Percentiles rank a stretch among this genome's conserved stretches.
These are phyloP conservation scores for Aratinga solstitialis DNA, from an alignment of 2,797 vertebrate species.

Conservation along the genomic window DNA sequence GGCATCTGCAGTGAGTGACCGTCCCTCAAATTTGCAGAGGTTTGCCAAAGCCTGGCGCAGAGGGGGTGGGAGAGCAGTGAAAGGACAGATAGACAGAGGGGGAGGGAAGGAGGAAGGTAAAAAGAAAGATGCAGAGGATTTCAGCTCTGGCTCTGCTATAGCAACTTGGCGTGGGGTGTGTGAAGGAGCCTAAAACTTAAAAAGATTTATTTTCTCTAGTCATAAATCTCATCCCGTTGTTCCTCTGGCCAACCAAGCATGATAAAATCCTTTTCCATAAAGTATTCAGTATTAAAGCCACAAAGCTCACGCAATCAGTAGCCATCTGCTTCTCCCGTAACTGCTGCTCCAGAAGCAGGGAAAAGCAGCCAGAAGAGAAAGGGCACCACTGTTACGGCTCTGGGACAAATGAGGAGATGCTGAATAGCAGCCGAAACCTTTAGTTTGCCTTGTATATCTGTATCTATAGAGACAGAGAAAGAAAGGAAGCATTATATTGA, in stretches of 20 bases:
- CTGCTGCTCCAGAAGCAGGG: conserved; percentile 79
- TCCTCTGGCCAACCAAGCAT: conserved; percentile 84
- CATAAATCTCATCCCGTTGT: conserved; percentile 82
- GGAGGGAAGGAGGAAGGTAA: neutral
- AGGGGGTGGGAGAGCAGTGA: conserved; percentile 32
- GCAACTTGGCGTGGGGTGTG: conserved; percentile 53
- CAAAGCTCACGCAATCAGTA: conserved; percentile 87
- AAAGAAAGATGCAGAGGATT: conserved; percentile 27
- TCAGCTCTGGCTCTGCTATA: neutral
- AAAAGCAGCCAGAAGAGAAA: conserved; percentile 78
- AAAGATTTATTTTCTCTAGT: conserved; percentile 82
- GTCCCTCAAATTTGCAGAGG: neutral
- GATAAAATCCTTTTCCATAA: conserved; percentile 87
- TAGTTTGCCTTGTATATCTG: conserved; percentile 79
- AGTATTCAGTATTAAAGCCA: conserved; percentile 85
- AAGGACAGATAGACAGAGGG: neutral
- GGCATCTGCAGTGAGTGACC: neutral
- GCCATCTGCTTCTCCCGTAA: conserved; percentile 88
- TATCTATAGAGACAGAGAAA: conserved; percentile 82
- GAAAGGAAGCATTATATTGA: conserved; percentile 82
- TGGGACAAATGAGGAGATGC: conserved; percentile 79
- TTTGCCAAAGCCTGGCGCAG: neutral
- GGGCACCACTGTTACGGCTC: conserved; percentile 76
- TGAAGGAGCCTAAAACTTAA: conserved; percentile 73
- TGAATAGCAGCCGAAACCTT: conserved; percentile 79